These are phyloP conservation scores for Biston betularia DNA, from an alignment of 2,888 invertebrate genomes.

Conservation along the genomic window DNA sequence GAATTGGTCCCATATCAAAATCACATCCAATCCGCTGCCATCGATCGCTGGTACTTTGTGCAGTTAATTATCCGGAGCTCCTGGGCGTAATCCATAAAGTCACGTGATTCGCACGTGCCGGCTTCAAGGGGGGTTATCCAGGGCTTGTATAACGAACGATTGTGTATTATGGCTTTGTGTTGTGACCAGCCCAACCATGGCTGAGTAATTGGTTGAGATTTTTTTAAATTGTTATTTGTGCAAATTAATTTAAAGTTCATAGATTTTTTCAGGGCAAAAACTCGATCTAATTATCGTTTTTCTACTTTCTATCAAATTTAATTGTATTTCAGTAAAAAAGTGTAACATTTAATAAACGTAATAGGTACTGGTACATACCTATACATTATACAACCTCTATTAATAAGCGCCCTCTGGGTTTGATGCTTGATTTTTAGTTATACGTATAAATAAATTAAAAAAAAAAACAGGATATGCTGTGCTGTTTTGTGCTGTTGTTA, in stretches of 20 bases:
- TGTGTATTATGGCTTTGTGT: conserved; percentile 34
- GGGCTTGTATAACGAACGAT: conserved; percentile 45
- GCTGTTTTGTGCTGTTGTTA: no score
- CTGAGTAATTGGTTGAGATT: conserved; percentile 31
- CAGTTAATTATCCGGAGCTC: conserved; percentile 82
- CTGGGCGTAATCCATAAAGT: conserved; percentile 78
- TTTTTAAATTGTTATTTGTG: background rate
- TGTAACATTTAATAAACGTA: no score
- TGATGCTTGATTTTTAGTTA: no score
- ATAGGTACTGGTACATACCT: no score
- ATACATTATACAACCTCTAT: no score
- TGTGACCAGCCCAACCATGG: conserved; percentile 17
- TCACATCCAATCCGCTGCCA: conserved; percentile 20
- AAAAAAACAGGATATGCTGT: no score
- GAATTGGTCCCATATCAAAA: conserved; percentile 20
- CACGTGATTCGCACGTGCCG: conserved; percentile 83
- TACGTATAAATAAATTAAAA: no score
- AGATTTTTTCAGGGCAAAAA: background rate
- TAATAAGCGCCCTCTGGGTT: no score
- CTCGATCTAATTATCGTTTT: background rate
- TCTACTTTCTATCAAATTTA: no score
- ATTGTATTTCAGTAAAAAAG: no score
- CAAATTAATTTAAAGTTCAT: background rate
- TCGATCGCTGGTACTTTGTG: conserved; percentile 71
- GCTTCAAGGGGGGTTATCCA: conserved; percentile 60